Conservation (phyloP, 2,113 vertebrate species). For the Spea bombifrons region DNA sequence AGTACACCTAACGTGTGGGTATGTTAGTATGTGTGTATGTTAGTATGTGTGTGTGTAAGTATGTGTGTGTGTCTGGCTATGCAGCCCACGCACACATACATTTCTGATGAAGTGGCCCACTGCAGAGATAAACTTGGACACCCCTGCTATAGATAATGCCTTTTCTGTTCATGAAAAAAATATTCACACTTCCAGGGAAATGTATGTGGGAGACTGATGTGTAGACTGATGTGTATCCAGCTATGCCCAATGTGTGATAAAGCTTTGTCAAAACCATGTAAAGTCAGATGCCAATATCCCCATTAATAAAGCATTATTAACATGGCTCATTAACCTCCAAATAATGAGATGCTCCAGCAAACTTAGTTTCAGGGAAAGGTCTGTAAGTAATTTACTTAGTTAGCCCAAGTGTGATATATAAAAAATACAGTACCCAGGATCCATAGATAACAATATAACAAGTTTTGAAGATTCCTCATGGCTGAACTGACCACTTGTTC, state of each 20-base stretch:
- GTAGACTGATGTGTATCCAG: not conserved
- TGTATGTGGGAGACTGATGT: not conserved
- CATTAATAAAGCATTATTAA: not conserved
- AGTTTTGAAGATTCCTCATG: not conserved
- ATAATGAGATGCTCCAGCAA: slow-evolving; percentile 1
- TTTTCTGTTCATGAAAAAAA: too few relatives aligned
- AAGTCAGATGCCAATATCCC: slow-evolving; percentile 1
- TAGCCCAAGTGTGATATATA: not conserved
- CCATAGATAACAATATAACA: not conserved
- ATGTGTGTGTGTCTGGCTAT: too few relatives aligned
- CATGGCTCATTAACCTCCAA: not conserved
- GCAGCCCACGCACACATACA: too few relatives aligned
- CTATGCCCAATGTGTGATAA: not conserved
- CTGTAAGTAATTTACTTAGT: not conserved
- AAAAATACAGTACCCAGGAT: not conserved
- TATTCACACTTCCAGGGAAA: not conserved
- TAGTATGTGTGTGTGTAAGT: too few relatives aligned
- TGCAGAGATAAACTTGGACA: too few relatives aligned
- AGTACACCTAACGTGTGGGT: too few relatives aligned
- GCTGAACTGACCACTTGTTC: not conserved
- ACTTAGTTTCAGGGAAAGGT: not conserved
- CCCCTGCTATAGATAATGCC: too few relatives aligned
- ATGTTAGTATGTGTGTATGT: too few relatives aligned
- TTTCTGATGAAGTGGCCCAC: too few relatives aligned
- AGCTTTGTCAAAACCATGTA: not conserved